Conservation (phyloP, 1,140 invertebrate species). For the Arion vulgaris region DNA sequence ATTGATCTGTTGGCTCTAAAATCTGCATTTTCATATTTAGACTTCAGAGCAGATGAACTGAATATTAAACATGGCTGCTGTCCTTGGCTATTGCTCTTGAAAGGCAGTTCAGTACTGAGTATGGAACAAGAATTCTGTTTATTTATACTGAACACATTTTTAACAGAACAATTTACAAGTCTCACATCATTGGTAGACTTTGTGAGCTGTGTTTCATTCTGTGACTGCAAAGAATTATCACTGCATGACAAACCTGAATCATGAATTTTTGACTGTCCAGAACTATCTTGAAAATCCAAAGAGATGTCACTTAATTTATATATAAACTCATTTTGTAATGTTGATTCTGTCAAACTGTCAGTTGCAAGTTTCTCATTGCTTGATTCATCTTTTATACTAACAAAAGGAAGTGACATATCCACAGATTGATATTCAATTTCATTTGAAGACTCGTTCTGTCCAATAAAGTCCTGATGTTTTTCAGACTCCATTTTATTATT, state of each 20-base stretch:
- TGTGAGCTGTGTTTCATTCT: neutral
- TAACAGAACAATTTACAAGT: neutral
- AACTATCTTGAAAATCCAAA: neutral
- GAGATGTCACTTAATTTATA: conserved; percentile 21
- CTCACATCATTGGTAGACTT: neutral
- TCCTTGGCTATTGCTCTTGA: neutral
- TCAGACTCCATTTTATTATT: too few species aligned
- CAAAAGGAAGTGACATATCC: neutral
- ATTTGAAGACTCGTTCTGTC: neutral
- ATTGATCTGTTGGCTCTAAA: neutral
- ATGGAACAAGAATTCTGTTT: neutral
- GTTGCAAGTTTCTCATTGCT: neutral
- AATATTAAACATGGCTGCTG: neutral
- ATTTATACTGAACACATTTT: neutral
- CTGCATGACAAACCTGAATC: neutral
- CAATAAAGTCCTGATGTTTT: neutral
- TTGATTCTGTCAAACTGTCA: neutral
- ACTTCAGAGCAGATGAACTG: neutral
- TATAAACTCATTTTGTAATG: neutral
- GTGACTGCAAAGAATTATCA: neutral
- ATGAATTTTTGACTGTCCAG: neutral
- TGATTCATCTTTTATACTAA: neutral
- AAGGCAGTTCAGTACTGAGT: neutral
- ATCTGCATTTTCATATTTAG: neutral
- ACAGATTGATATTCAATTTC: neutral